Percentiles rank a stretch among this genome's conserved stretches.
These are phyloP conservation scores for Poecilobothrus nobilitatus DNA, from an alignment of 2,888 invertebrate species.

Conservation along the genomic window DNA sequence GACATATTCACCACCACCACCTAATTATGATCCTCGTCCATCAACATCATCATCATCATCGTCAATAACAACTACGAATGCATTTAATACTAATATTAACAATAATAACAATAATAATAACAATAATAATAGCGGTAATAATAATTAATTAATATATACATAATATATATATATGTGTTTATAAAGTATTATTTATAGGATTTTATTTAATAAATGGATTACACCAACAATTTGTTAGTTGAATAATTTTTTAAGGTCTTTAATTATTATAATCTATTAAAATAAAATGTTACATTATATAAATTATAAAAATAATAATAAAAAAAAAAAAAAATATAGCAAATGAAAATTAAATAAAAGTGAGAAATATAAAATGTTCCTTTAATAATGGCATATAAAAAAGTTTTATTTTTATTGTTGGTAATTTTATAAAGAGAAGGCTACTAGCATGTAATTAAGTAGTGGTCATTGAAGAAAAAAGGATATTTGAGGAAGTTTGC, in stretches of 20 bases:
- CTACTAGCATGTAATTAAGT: no score
- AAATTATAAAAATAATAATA: no score
- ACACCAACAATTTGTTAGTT: background rate
- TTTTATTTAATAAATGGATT: background rate
- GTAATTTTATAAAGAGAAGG: no score
- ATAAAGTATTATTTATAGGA: background rate
- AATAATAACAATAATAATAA: conserved; percentile 32
- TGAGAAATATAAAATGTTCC: background rate
- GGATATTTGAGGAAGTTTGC: no score
- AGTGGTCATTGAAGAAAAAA: no score
- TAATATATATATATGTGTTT: no score
- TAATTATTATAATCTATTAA: background rate
- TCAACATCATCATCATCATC: conserved; percentile 24
- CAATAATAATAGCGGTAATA: background rate
- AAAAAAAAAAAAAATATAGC: background rate
- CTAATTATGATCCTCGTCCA: conserved; percentile 36
- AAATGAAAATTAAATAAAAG: background rate
- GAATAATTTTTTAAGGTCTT: background rate
- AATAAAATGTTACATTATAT: background rate
- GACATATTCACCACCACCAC: conserved; percentile 45
- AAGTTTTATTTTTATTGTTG: no score
- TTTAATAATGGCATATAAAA: background rate
- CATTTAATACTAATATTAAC: conserved; percentile 46
- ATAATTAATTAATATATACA: no score
- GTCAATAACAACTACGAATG: conserved; percentile 26